Base-by-base conservation (phyloP, 2,888 invertebrate genomes). In the Pecten maximus region DNA sequence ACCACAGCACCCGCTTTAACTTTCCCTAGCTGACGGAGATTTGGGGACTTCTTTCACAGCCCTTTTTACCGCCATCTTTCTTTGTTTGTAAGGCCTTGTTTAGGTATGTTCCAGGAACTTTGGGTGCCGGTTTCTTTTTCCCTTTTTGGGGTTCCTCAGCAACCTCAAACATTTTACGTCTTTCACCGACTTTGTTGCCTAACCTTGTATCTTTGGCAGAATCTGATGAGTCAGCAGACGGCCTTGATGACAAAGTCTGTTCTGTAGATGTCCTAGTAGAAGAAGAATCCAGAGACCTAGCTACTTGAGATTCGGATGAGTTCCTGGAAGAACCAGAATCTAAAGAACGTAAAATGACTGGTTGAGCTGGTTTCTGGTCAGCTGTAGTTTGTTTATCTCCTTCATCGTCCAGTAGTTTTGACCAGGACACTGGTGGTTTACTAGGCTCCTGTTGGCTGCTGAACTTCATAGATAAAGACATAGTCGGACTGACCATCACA, bases 381-480 rank as follows among this genome's bases (percentile, higher is more conserved):
- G 90, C 48, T 39, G 88, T 88, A 23, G 90, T 44, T 19, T n/a
- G 40, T 40, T 44, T 86, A 3, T 40, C 74, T 44, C 40, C 50
- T 8, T 87, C 87, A 15, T 89, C 88, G 6, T 90, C 91, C 15
- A 39, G 48, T 2, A 88, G 89, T 23, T 50, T 54, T 16, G 90
- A 90, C 91, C 91, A 91, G 23, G 89, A 90, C 4, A 91, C 89
- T 19, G 90, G 92, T 28, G 92, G 90, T 88, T 91, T 92, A 44
- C 40, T 89, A 28, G 90, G 88, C 19, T 91, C 91, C 8, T 89
- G 91, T 19, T 87, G 88, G 40, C 90, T 91, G 40, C 89, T 91
- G 86, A 92, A 90, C 35, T 92, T 93, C 74, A 93, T 92, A 0
- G 94, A 91, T 90, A 94, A 92, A 0, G 94, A 93, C n/a, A 94